Percentiles rank a stretch among this genome's conserved stretches.
Conservation (phyloP, 2,797 vertebrate species). For the Pantherophis alleghaniensis region DNA sequence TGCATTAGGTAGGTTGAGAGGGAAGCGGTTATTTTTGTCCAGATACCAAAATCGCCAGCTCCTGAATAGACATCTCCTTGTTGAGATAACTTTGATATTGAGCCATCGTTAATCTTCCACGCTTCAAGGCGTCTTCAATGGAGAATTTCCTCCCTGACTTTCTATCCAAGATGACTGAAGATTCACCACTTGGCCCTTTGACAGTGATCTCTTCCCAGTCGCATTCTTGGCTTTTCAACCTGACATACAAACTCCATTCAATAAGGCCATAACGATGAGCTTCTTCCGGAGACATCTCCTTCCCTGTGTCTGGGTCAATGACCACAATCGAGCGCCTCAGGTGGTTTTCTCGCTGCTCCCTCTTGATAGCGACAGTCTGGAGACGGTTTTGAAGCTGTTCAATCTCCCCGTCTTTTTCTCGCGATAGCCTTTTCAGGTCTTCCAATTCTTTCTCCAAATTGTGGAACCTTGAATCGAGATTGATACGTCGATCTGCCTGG, state of each 20-base stretch:
- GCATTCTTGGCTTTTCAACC: slow-evolving; percentile 94
- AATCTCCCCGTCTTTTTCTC: slow-evolving; percentile 88
- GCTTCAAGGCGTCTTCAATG: slow-evolving; percentile 88
- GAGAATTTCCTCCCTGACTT: slow-evolving; percentile 95
- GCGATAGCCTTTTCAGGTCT: slow-evolving; percentile 82
- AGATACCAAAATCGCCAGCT: slow-evolving; percentile 91
- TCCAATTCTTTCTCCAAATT: slow-evolving; percentile 85
- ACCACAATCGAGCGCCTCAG: slow-evolving; percentile 92
- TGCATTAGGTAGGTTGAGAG: slow-evolving; percentile 21
- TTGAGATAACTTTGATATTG: slow-evolving; percentile 90
- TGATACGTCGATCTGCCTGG: slow-evolving; percentile 75
- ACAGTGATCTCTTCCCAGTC: slow-evolving; percentile 97
- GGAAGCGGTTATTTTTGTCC: slow-evolving; percentile 74
- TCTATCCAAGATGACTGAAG: slow-evolving; percentile 90
- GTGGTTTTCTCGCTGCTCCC: slow-evolving; percentile 94
- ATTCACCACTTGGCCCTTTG: slow-evolving; percentile 89
- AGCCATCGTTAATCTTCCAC: slow-evolving; percentile 79
- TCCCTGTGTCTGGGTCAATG: slow-evolving; percentile 93
- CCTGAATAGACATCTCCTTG: slow-evolving; percentile 95
- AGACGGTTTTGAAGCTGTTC: slow-evolving; percentile 87
- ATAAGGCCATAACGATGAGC: slow-evolving; percentile 91
- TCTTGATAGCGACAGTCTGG: slow-evolving; percentile 82
- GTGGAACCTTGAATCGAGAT: slow-evolving; percentile 84
- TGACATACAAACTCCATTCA: slow-evolving; percentile 96
- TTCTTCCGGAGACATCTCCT: slow-evolving; percentile 93